Evolutionary conservation across 2,888 invertebrate genomes (phyloP).

Genomic region (Phorcus lineatus): DNA sequence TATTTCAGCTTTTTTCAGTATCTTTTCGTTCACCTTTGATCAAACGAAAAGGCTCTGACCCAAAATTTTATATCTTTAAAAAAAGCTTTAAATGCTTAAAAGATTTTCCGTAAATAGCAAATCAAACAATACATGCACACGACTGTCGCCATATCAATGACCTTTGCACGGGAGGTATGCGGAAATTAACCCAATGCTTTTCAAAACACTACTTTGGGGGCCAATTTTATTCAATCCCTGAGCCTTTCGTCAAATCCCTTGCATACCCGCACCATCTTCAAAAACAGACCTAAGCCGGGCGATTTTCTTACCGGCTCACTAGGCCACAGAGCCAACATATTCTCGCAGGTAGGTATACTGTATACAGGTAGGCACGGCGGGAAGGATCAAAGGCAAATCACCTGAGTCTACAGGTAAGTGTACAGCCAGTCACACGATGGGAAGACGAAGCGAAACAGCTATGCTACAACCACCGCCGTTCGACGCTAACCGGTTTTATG

Average conservation of each 20-base stretch:
- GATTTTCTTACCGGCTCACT: not conserved
- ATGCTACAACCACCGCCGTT: not conserved
- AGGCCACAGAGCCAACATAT: not conserved
- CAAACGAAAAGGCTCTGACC: no score
- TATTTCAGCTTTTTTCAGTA: no score
- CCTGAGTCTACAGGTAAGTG: not conserved
- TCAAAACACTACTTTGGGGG: no score
- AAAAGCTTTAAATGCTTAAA: no score
- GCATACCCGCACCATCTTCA: not conserved
- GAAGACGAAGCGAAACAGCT: not conserved
- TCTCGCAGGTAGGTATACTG: not conserved
- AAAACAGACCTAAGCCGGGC: not conserved
- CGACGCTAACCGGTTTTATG: conserved; percentile 5
- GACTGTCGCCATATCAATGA: no score
- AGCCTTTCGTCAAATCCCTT: not conserved
- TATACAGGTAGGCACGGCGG: not conserved
- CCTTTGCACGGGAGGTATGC: no score
- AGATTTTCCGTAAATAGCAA: no score
- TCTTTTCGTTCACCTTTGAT: no score
- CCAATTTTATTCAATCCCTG: no score
- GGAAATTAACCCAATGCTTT: no score
- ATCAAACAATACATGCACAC: no score
- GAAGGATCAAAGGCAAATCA: not conserved
- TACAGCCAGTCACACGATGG: not conserved
- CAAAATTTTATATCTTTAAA: no score